Conservation (phyloP, 2,797 vertebrate species). For the Alauda arvensis region DNA sequence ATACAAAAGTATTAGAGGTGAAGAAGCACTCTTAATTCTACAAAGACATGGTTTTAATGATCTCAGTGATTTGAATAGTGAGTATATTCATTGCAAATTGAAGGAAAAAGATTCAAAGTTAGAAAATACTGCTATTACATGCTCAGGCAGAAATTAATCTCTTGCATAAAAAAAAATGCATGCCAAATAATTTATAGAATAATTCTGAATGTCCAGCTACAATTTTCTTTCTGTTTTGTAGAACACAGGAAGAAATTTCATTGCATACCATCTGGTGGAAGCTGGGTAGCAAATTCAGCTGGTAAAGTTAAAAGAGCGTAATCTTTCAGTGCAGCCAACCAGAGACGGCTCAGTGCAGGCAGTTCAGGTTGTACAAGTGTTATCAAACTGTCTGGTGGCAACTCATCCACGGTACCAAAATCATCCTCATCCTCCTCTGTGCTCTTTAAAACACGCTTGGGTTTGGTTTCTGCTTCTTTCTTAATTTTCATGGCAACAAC, state of each 20-base stretch:
- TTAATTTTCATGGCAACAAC: conserved; percentile 97
- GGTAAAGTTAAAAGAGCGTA: conserved; percentile 94
- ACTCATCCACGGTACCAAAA: conserved; percentile 76
- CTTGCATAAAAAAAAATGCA: background rate
- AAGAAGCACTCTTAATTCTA: background rate
- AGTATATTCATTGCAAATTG: background rate
- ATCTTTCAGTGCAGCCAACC: conserved; percentile 92
- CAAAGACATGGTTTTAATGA: background rate
- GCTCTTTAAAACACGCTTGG: conserved; percentile 70
- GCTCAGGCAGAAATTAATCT: background rate
- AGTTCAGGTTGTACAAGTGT: conserved; percentile 92
- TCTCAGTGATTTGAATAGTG: background rate
- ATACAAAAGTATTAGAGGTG: background rate
- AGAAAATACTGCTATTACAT: background rate
- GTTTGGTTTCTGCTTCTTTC: conserved; percentile 90
- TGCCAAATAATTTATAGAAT: background rate
- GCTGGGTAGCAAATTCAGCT: conserved; percentile 95
- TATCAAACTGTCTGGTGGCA: conserved; percentile 95
- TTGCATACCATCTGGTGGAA: conserved; percentile 90
- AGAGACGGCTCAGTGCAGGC: conserved; percentile 90
- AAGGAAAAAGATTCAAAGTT: background rate
- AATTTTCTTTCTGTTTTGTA: background rate
- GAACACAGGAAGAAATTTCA: background rate
- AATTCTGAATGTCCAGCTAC: background rate
- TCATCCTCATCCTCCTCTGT: conserved; percentile 86